phyloP scores from a whole-genome alignment of 2,888 invertebrate genomes.

The Metallyticus violacea region DNA sequence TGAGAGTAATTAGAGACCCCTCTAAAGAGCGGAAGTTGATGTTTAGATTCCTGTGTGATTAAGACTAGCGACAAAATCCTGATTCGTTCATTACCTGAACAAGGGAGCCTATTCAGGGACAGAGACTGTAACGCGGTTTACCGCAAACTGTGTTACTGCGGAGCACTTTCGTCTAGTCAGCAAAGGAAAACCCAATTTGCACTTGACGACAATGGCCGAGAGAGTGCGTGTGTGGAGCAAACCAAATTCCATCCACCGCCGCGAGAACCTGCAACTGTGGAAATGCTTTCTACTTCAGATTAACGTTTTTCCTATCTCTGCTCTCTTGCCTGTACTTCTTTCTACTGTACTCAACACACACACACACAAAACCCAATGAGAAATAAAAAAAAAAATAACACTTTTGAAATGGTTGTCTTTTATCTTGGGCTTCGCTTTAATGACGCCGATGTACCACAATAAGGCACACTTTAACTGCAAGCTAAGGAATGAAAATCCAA shows the following conservation, averaged over 20 bases:
- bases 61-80: neutral
- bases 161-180: neutral
- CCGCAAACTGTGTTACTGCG: neutral
- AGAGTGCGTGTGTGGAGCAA: neutral
- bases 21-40: too few species aligned
- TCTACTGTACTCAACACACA: too few species aligned
- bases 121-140: neutral
- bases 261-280: neutral
- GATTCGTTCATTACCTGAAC: neutral
- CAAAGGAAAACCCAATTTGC: neutral
- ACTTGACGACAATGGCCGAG: neutral
- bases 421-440: too few species aligned
- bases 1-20: too few species aligned
- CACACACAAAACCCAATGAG: too few species aligned
- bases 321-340: too few species aligned
- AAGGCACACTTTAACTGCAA: too few species aligned
- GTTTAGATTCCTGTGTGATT: neutral
- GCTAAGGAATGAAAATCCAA: too few species aligned
- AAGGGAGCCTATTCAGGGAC: neutral
- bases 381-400: too few species aligned
- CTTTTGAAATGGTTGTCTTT: too few species aligned
- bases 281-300: neutral
- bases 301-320: neutral
- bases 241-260: neutral
- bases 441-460: too few species aligned